A percentile compares a stretch with the other conserved stretches of the same genome.
Conservation (phyloP, 2,888 invertebrate species). For the Antheraea assamensis region DNA sequence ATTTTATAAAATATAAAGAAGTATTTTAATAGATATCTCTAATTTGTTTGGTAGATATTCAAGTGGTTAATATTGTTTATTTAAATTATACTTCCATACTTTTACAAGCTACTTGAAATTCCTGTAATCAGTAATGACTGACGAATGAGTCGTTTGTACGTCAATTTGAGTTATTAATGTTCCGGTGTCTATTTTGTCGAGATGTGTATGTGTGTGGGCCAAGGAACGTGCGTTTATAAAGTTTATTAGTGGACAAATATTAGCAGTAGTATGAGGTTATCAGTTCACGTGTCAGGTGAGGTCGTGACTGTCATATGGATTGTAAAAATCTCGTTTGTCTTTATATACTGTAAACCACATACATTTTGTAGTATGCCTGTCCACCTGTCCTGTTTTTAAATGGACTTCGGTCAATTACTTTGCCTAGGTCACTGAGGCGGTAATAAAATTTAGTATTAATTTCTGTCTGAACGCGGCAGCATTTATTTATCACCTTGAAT, state of each 20-base stretch:
- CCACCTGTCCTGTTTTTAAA: too few species aligned
- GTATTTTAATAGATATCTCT: neutral
- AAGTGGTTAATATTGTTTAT: neutral
- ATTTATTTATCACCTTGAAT: too few species aligned
- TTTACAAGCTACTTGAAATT: slow-evolving; percentile 1
- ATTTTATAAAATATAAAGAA: too few species aligned
- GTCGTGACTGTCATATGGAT: neutral
- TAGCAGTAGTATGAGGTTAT: neutral
- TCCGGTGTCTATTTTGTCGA: slow-evolving; percentile 32
- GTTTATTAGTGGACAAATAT: neutral
- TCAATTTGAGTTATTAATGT: slow-evolving; percentile 46
- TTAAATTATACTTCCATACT: neutral
- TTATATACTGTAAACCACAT: neutral
- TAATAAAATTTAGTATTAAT: neutral
- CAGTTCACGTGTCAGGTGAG: neutral
- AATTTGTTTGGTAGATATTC: neutral
- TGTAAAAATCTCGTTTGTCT: neutral
- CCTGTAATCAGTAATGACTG: slow-evolving; percentile 19
- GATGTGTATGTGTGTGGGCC: slow-evolving; percentile 26
- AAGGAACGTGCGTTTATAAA: slow-evolving; percentile 22
- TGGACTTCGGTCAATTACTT: neutral
- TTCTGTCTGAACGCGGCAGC: too few species aligned
- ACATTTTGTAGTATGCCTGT: neutral
- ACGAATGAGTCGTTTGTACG: slow-evolving; percentile 36
- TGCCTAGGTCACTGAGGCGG: neutral